These are phyloP conservation scores for Brachionus manjavacas DNA, from an alignment of 1,140 invertebrate genomes.

Conservation along the genomic window DNA sequence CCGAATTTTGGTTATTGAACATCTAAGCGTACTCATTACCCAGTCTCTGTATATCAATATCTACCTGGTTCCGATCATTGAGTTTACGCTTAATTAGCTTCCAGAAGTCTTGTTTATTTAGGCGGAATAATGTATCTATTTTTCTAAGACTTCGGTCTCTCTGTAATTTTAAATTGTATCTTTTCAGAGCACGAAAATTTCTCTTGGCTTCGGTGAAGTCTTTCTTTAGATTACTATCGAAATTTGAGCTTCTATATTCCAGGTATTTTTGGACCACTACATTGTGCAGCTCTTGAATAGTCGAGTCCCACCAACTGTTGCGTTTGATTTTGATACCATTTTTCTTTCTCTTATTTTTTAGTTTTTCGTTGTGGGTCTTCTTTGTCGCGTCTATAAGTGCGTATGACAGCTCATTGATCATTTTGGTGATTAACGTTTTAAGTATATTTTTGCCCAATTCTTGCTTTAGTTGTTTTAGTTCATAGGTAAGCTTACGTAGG, in stretches of 20 bases:
- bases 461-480: no score
- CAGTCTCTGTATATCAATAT: neutral
- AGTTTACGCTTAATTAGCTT: neutral
- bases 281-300: neutral
- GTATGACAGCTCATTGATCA: no score
- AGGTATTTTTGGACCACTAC: neutral
- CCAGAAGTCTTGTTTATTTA: neutral
- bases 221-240: neutral
- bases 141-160: neutral
- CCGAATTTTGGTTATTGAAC: neutral
- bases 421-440: no score
- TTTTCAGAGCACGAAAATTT: neutral
- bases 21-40: neutral
- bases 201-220: neutral
- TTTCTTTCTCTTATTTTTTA: no score
- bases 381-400: no score
- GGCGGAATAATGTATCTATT: neutral
- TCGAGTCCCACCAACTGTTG: neutral
- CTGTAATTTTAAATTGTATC: neutral
- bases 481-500: no score
- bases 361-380: no score
- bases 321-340: neutral
- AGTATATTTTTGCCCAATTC: no score
- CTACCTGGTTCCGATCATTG: neutral
- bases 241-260: neutral